Base-by-base conservation (phyloP, 2,888 invertebrate species). In the Hirtodrosophila trivittata region DNA sequence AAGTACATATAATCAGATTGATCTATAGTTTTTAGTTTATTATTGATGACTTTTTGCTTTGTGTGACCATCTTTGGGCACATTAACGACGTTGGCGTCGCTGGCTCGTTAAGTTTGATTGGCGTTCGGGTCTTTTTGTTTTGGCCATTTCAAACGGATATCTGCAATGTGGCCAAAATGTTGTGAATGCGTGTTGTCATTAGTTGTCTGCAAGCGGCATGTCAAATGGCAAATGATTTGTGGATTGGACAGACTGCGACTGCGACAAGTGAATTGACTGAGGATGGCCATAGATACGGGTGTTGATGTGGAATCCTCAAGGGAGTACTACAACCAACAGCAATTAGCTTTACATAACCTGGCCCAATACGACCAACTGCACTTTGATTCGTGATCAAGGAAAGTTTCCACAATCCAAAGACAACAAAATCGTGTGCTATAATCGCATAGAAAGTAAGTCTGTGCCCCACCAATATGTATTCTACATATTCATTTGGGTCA, bases 171-270 rank as follows among this genome's bases (percentile, higher is more conserved):
- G 75, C 72, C 66, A 75, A 83, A 80, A 81, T 77, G 75, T 43
- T 62, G 55, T 38, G 65, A 58, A 42, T 63, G 45, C 71, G 57
- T 70, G 81, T 77, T 80, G 83, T 77, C 86, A 83, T 83, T 83
- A 86, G 83, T 72, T 80, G 81, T 67, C 80, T 62, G 58, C 77
- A 67, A 68, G 82, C 77, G 71, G 66, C 76, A 82, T 84, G 87
- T 87, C 85, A 86, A 70, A 66, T 70, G 75, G 52, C 68, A 66
- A 80, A 74, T 86, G 86, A 87, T 87, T 87, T 87, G 85, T 87
- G 72, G 71, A 51, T 51, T 45, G 63, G 39, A 39, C 56, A 64
- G n/a, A n/a, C n/a, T n/a, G n/a, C 43, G 62, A 13, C 46, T 8
- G 72, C 67, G 73, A 60, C 75, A 62, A 69, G 69, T 66, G 60